These are phyloP conservation scores for Augochlorella aurata DNA, from an alignment of 2,888 invertebrate genomes.

Conservation along the genomic window DNA sequence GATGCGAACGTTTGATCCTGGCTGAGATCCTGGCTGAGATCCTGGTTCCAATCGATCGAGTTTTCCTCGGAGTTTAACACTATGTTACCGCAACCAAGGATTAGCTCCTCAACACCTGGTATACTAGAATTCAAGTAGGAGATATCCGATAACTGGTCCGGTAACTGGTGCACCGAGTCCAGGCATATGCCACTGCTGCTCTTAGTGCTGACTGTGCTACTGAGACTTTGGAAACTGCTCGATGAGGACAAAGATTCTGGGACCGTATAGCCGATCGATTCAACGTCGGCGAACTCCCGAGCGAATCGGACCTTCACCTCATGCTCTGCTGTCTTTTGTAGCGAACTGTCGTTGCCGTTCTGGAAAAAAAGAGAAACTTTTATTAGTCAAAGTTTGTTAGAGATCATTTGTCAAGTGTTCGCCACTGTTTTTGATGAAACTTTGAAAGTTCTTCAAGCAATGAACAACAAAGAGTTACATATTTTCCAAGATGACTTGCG, in stretches of 20 bases:
- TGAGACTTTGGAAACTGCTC: slow-evolving; percentile 77
- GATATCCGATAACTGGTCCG: slow-evolving; percentile 60
- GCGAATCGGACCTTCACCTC: slow-evolving; percentile 77
- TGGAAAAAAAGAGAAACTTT: slow-evolving; percentile 26
- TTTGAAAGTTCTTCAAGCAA: too few species aligned
- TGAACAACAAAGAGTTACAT: too few species aligned
- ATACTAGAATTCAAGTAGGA: slow-evolving; percentile 72
- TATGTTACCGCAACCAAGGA: slow-evolving; percentile 73
- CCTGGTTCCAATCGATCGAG: slow-evolving; percentile 59
- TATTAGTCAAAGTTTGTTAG: not conserved
- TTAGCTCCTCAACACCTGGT: slow-evolving; percentile 75
- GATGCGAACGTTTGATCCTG: slow-evolving; percentile 75
- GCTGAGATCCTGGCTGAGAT: slow-evolving; percentile 69
- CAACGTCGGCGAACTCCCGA: slow-evolving; percentile 75
- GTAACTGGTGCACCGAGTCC: slow-evolving; percentile 62
- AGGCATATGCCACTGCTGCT: slow-evolving; percentile 71
- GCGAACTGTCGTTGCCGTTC: slow-evolving; percentile 57
- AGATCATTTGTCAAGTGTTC: not conserved
- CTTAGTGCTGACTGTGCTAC: slow-evolving; percentile 73
- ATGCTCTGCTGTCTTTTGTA: slow-evolving; percentile 67
- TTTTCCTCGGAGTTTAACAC: slow-evolving; percentile 59
- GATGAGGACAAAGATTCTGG: slow-evolving; percentile 74
- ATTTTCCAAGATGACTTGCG: not conserved
- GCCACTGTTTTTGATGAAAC: not conserved
- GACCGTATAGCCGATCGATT: slow-evolving; percentile 45